Base-by-base conservation (phyloP, 2,113 vertebrate genomes). In the Proterorhinus semilunaris region DNA sequence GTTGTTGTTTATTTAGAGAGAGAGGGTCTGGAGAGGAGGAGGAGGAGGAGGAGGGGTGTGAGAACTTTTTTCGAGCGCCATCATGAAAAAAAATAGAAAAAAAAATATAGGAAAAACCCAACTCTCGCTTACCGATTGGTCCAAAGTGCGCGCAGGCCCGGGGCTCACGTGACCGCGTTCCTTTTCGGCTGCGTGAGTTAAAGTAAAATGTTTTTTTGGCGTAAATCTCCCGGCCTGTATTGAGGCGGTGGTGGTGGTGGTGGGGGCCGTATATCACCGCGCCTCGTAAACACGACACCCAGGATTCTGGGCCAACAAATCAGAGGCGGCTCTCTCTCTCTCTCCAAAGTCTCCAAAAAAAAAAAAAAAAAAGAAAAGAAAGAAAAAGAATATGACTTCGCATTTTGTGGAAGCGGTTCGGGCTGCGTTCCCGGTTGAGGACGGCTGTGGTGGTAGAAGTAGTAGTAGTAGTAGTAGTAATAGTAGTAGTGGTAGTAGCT, bases 271-370 rank as follows among this genome's bases (percentile, higher is more conserved):
- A 96, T 96, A 97, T 98, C 96, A 97, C 92, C 81, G 91, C 93
- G 93, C 93, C 95, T 98, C 95, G 94, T 99, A 98, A 98, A 98
- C 98, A 96, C 94, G 95, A 97, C 95, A 96, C 93, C 91, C 92
- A 94, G 94, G 94, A 95, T 95, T 95, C 92, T 94, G 91, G 92
- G 92, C 95, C 95, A 95, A 96, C 95, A 98, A 96, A 96, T 97
- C 95, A 96, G 93, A 90, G 94, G 90, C 58, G 94, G 90, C 58
- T 44, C 58, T n/a, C 42, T 36, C n/a, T n/a, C n/a, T 27, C 27
- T 36, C 27, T 36, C 27, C 27, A 36, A 36, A 36, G 27, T 4
- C 27, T 36, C 21, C 21, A 21, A 1, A 21, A 21, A 21, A 21
- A 21, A 21, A 2, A 21, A 21, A 21, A 21, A 2, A 21, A 21